A percentile compares a stretch with the other conserved stretches of the same genome.
These are phyloP conservation scores for Lichenostomus cassidix DNA, from an alignment of 2,113 vertebrate species.

Conservation along the genomic window DNA sequence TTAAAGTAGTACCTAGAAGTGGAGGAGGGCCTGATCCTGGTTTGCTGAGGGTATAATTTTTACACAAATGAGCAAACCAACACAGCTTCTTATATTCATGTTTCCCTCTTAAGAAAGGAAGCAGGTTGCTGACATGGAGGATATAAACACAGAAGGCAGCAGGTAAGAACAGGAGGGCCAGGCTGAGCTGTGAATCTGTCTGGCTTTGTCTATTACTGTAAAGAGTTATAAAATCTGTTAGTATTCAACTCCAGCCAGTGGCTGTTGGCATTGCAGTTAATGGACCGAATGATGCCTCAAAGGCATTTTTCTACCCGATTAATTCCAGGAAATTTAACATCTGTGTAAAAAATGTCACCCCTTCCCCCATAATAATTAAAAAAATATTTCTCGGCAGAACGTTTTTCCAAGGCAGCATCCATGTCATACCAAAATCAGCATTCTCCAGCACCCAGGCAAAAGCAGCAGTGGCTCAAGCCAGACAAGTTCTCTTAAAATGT, in stretches of 20 bases:
- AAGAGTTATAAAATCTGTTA: conserved; percentile 49
- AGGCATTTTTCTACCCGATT: conserved; percentile 55
- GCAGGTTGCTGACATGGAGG: neutral
- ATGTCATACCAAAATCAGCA: conserved; percentile 1
- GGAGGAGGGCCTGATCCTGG: neutral
- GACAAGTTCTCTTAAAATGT: neutral
- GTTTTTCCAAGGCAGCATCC: conserved; percentile 17
- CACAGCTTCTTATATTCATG: neutral
- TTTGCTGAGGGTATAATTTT: conserved; percentile 37
- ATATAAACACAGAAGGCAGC: conserved; percentile 27
- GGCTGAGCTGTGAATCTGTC: neutral
- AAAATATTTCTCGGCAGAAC: conserved; percentile 44
- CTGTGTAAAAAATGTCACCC: conserved; percentile 22
- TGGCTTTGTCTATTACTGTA: conserved; percentile 22
- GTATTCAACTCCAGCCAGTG: conserved; percentile 39
- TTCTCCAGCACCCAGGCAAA: neutral
- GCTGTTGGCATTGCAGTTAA: conserved; percentile 45
- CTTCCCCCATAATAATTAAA: neutral
- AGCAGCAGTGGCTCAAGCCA: neutral
- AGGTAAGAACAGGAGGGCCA: conserved; percentile 33
- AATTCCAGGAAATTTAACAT: conserved; percentile 58
- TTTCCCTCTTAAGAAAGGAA: neutral
- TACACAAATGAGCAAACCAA: conserved; percentile 11
- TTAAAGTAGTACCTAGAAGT: conserved; percentile 14
- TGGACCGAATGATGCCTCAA: conserved; percentile 47